A percentile compares a stretch with the other conserved stretches of the same genome.
These are phyloP conservation scores for Hymenopus coronatus DNA, from an alignment of 2,888 invertebrate species.

Conservation along the genomic window DNA sequence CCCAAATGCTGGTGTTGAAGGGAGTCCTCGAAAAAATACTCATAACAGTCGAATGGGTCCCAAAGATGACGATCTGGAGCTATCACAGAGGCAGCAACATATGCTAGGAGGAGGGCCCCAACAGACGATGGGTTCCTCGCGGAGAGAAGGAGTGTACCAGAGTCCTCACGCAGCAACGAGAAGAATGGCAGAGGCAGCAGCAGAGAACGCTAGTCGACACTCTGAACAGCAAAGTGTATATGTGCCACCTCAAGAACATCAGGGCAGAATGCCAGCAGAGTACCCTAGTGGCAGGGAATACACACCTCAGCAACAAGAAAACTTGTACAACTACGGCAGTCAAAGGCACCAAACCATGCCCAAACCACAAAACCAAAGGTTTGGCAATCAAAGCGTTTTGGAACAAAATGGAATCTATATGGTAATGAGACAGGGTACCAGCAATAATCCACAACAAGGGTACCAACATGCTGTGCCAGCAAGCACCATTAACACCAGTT, in stretches of 20 bases:
- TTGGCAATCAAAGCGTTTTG: conserved; percentile 38
- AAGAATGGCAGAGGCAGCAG: conserved; percentile 35
- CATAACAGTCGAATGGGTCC: not conserved
- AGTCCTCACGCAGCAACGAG: conserved; percentile 37
- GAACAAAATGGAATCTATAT: conserved; percentile 34
- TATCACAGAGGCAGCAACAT: conserved; percentile 11
- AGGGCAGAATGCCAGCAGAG: not conserved
- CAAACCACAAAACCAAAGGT: not conserved
- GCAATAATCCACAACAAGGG: not conserved
- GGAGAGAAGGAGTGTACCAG: conserved; percentile 41
- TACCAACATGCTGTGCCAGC: not conserved
- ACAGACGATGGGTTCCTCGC: conserved; percentile 34
- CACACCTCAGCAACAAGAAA: not conserved
- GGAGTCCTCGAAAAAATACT: not conserved
- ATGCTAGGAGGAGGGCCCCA: conserved; percentile 12
- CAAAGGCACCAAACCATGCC: not conserved
- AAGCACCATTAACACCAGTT: not conserved
- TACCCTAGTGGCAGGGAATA: not conserved
- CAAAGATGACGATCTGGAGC: not conserved
- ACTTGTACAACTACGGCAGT: not conserved
- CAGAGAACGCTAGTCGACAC: conserved; percentile 37
- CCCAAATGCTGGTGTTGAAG: conserved; percentile 38
- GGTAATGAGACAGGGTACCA: conserved; percentile 29
- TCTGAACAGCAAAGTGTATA: not conserved
- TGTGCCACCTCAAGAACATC: not conserved